Conservation (phyloP, 2,888 invertebrate genomes). For the Caenorhabditis japonica region DNA sequence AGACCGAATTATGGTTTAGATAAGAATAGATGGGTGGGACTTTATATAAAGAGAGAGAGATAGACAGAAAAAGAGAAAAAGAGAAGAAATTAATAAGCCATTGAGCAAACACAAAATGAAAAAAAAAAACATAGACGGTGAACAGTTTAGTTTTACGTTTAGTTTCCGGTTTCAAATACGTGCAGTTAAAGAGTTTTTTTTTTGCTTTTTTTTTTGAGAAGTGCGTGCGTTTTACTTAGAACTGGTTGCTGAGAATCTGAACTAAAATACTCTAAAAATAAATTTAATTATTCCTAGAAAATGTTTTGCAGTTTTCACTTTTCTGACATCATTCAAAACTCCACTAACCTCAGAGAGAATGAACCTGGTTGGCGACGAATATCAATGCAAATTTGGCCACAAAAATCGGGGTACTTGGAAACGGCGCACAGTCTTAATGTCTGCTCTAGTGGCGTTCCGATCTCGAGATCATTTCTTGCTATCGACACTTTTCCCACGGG, state of each 20-base stretch:
- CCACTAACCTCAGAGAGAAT: slow-evolving; percentile 44
- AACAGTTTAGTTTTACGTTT: background rate
- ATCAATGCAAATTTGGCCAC: slow-evolving; percentile 60
- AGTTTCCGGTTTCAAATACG: background rate
- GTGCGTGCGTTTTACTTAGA: background rate
- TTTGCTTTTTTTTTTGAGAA: background rate
- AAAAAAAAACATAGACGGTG: slow-evolving; percentile 16
- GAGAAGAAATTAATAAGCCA: slow-evolving; percentile 21
- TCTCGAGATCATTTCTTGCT: slow-evolving; percentile 20
- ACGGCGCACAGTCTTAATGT: slow-evolving; percentile 51
- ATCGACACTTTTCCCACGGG: slow-evolving; percentile 55
- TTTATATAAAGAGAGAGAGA: too few species aligned
- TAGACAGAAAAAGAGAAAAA: background rate
- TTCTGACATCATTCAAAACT: too few species aligned
- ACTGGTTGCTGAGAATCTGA: too few species aligned
- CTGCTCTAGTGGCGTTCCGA: slow-evolving; percentile 17
- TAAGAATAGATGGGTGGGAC: too few species aligned
- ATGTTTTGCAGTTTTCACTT: too few species aligned
- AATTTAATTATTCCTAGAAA: too few species aligned
- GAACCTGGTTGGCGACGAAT: slow-evolving; percentile 34
- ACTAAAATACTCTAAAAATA: too few species aligned
- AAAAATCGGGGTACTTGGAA: slow-evolving; percentile 54
- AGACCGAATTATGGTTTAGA: too few species aligned
- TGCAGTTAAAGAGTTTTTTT: background rate
- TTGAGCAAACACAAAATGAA: slow-evolving; percentile 18